phyloP scores from a whole-genome alignment of 2,797 vertebrate species.

The Takifugu ocellatus region DNA sequence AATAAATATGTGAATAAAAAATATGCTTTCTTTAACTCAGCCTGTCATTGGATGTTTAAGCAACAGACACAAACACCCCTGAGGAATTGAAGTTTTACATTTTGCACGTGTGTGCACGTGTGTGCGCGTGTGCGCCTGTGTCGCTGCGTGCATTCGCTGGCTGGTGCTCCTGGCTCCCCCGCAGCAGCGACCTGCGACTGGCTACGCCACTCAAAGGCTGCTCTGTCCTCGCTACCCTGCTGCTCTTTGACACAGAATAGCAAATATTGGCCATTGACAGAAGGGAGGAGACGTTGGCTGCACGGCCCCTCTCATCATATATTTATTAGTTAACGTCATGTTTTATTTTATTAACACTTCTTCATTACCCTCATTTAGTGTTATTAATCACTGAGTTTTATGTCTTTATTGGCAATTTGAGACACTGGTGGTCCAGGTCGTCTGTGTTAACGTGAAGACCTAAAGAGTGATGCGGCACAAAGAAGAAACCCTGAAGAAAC shows the following conservation, averaged over 20 bases:
- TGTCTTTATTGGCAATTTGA: too few relatives aligned
- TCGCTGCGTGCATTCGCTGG: conserved; percentile 22
- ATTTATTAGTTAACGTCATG: too few relatives aligned
- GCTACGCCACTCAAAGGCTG: conserved; percentile 54
- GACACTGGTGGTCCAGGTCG: too few relatives aligned
- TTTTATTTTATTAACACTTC: too few relatives aligned
- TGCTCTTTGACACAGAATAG: conserved; percentile 71
- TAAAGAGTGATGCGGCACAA: too few relatives aligned
- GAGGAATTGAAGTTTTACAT: not conserved
- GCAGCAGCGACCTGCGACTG: conserved; percentile 26
- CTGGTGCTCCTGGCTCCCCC: conserved; percentile 38
- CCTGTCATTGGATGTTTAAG: conserved; percentile 32
- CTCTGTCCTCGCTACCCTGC: conserved; percentile 61
- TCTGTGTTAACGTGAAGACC: too few relatives aligned
- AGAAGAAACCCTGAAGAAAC: not conserved
- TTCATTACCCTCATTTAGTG: too few relatives aligned
- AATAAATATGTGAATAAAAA: conserved; percentile 69
- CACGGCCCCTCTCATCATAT: too few relatives aligned
- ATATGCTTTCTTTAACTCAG: conserved; percentile 41
- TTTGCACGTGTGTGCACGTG: conserved; percentile 19
- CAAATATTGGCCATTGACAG: conserved; percentile 73
- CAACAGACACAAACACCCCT: not conserved
- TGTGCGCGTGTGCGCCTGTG: conserved; percentile 31
- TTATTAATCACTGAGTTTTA: too few relatives aligned
- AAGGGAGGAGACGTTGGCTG: conserved; percentile 38